These are phyloP conservation scores for Galeopterus variegatus DNA, from an alignment of 2,113 vertebrate species.

Conservation along the genomic window DNA sequence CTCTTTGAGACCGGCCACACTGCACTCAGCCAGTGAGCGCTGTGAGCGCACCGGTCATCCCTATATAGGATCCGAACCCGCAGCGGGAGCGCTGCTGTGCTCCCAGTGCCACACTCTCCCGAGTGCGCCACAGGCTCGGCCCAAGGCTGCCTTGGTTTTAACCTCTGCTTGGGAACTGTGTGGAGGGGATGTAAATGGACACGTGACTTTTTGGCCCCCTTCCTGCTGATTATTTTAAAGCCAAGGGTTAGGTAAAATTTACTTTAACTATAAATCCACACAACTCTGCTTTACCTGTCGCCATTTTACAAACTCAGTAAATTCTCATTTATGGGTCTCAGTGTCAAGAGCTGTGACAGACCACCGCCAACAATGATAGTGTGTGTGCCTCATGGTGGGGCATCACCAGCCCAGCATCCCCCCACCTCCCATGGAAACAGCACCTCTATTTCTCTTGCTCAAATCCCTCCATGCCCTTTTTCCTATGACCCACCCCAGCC, in stretches of 20 bases:
- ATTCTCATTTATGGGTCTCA: not conserved
- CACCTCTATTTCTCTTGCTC: not conserved
- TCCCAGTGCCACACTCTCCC: too few relatives aligned
- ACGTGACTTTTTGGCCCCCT: not conserved
- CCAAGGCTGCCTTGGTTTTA: not conserved
- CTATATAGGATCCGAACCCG: too few relatives aligned
- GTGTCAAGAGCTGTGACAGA: not conserved
- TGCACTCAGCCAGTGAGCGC: too few relatives aligned
- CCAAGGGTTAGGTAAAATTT: not conserved
- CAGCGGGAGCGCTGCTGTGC: too few relatives aligned
- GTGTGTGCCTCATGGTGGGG: not conserved
- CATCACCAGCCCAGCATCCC: accelerated
- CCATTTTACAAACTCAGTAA: not conserved
- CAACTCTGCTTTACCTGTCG: not conserved
- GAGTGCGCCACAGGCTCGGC: too few relatives aligned
- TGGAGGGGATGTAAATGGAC: too few relatives aligned
- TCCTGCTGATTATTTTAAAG: not conserved
- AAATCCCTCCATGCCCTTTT: accelerated
- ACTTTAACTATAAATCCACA: not conserved
- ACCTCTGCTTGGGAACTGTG: not conserved
- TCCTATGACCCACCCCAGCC: not conserved
- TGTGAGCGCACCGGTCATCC: too few relatives aligned
- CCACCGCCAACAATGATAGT: accelerated
- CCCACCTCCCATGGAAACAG: not conserved
- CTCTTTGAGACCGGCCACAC: too few relatives aligned